A percentile compares a stretch with the other conserved stretches of the same genome.
Conservation (phyloP, 2,797 vertebrate species). For the Pogonophryne albipinna region DNA sequence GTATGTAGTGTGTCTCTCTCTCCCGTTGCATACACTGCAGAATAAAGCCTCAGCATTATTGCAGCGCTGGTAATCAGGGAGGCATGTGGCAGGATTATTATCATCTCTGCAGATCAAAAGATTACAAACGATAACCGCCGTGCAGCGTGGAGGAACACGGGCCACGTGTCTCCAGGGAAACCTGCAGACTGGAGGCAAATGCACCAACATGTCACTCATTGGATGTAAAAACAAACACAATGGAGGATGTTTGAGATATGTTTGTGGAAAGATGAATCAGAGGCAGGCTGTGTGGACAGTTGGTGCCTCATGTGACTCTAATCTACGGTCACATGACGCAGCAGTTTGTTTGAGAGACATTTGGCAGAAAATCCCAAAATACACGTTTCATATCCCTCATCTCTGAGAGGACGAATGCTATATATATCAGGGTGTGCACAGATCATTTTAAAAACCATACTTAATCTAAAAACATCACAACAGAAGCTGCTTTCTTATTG, state of each 20-base stretch:
- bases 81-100: constrained; percentile 75
- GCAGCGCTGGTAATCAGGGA: constrained; percentile 63
- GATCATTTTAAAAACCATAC: too few species aligned
- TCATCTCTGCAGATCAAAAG: constrained; percentile 76
- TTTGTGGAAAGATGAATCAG: neutral
- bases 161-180: neutral
- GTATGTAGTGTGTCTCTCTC: neutral
- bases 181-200: too few species aligned
- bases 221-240: neutral
- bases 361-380: constrained; percentile 47
- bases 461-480: too few species aligned
- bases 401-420: too few species aligned
- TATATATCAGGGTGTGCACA: too few species aligned
- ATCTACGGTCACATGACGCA: constrained; percentile 19
- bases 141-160: constrained; percentile 27
- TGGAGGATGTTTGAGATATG: too few species aligned
- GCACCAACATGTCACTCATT: neutral
- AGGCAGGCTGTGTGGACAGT: constrained; percentile 1
- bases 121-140: constrained; percentile 69
- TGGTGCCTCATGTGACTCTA: neutral
- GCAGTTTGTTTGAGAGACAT: constrained; percentile 14
- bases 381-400: constrained; percentile 6
- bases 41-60: constrained; percentile 43
- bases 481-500: neutral
- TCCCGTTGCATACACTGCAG: constrained; percentile 45